phyloP scores from a whole-genome alignment of 2,797 vertebrate species.

The Liasis olivaceus region DNA sequence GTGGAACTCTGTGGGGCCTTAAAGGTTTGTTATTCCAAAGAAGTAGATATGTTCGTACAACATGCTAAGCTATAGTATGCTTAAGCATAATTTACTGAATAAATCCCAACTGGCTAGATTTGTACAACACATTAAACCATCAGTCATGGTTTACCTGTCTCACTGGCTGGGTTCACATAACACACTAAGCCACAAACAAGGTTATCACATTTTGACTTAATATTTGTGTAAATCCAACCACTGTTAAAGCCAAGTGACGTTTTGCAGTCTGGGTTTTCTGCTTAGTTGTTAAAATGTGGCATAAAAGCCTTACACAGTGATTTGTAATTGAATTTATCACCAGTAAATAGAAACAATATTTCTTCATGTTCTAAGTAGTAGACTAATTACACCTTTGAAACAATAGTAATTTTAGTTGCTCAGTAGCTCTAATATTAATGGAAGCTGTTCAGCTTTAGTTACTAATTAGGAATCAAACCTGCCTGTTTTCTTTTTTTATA shows the following conservation, averaged over 20 bases:
- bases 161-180: not conserved
- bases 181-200: not conserved
- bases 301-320: not conserved
- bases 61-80: not conserved
- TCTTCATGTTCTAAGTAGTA: not conserved
- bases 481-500: not conserved
- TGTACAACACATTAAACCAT: not conserved
- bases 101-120: not conserved
- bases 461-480: not conserved
- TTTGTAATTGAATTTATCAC: not conserved
- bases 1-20: constrained; percentile 88
- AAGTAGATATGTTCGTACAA: not conserved
- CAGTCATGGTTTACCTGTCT: not conserved
- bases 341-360: not conserved
- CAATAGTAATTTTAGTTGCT: not conserved
- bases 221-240: not conserved
- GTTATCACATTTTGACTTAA: not conserved
- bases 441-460: not conserved
- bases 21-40: constrained; percentile 75
- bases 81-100: not conserved
- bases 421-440: not conserved
- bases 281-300: not conserved
- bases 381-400: not conserved
- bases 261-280: not conserved
- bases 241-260: not conserved